Evolutionary conservation across 2,113 vertebrate species (phyloP), one percentile per base, ranked within the genome.

Genomic region (Rallus limicola): DNA sequence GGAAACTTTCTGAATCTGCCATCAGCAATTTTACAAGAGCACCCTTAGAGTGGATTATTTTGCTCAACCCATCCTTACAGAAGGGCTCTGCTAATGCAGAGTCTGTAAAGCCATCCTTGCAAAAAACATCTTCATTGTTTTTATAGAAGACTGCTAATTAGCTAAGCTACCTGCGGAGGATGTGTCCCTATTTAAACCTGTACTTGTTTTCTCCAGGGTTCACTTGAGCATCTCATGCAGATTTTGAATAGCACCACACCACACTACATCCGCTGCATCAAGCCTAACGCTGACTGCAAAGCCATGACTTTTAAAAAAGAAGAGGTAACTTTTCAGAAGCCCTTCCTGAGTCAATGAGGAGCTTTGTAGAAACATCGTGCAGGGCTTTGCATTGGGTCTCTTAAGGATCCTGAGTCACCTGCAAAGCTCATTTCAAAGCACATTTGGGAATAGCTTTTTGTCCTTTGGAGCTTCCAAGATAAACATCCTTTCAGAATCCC

Each of bases 221-320:
- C 99, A 7, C 98, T 99, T 56, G 99, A 99, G 53, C 98, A 97
- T 50, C 98, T 99, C 72, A 98, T 99, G 98, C 98, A 95, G 96
- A 98, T 99, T 79, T 94, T 99, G 63, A 97, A 98, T 34, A 97
- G 92, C 77, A 99, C 99, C 52, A 98, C 99, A 0, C 99, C 99
- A 15, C 99, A 99, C 79, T 99, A 99, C 97, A 99, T 99, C 60
- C 98, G 99, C 64, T 99, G 99, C 95, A 99, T 99, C 97, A 99
- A 99, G 95, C 99, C 99, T 7, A 99, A 99, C 5, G 97, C 98
- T 5, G 98, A 98, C 82, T 99, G 99, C 97, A 98, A 90, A 77
- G 99, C 99, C 0, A 94, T 98, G 94, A 98, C 97, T 80, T 99
- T 99, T 86, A 96, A 96, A 44, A 98, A 90, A 67, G 98, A 99